These are phyloP conservation scores for Sesia apiformis DNA, from an alignment of 2,888 invertebrate genomes.

Conservation along the genomic window DNA sequence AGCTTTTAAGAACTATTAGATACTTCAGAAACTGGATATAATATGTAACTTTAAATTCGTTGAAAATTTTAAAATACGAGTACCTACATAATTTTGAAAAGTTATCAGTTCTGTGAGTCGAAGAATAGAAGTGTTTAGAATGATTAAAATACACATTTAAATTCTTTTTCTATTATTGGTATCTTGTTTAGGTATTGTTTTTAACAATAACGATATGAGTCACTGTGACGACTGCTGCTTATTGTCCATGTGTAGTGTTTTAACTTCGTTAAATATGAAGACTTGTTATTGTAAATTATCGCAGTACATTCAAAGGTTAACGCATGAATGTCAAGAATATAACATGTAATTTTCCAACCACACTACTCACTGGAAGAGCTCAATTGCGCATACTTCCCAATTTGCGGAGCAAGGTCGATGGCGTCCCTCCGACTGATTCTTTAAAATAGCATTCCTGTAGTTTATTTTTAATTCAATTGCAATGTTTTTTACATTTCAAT, in stretches of 20 bases:
- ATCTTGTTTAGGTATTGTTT: conserved; percentile 2
- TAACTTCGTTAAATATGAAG: background rate
- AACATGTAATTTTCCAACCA: conserved; percentile 6
- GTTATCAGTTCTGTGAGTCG: no score
- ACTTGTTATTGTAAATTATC: conserved; percentile 2
- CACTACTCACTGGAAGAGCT: conserved; percentile 21
- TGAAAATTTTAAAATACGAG: no score
- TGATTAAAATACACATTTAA: no score
- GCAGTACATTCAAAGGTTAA: conserved; percentile 14
- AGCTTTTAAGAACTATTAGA: no score
- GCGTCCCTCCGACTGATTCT: conserved; percentile 6
- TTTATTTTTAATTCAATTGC: no score
- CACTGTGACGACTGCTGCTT: background rate
- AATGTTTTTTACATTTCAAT: no score
- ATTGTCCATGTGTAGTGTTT: background rate
- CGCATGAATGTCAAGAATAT: conserved; percentile 9
- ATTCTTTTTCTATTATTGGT: no score
- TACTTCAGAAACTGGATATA: no score
- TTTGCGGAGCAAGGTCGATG: conserved; percentile 34
- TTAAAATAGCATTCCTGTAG: no score
- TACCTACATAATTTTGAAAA: no score
- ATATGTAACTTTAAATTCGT: no score
- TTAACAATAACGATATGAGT: background rate
- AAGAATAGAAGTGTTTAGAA: no score
- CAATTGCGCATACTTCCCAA: conserved; percentile 35